Conservation (phyloP, 2,888 invertebrate species). For the Dynastes hyllus region DNA sequence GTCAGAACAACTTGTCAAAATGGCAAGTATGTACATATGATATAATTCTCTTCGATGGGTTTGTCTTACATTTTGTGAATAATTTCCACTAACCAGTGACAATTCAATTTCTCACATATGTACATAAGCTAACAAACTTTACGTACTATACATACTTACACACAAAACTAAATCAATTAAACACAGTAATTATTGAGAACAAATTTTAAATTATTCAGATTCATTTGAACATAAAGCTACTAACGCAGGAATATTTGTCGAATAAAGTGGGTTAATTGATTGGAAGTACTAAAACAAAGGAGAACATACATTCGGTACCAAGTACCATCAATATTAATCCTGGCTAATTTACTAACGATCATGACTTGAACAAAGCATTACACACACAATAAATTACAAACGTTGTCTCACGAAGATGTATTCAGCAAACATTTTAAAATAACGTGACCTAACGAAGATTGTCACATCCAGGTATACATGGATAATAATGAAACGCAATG, state of each 20-base stretch:
- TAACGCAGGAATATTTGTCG: not conserved
- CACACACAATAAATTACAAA: not conserved
- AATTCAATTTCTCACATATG: too few relatives aligned
- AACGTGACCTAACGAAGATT: not conserved
- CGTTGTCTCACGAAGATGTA: not conserved
- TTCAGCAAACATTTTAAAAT: not conserved
- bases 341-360: slow-evolving; percentile 12
- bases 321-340: slow-evolving; percentile 23
- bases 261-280: not conserved
- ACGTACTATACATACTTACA: too few relatives aligned
- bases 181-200: too few relatives aligned
- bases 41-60: too few relatives aligned
- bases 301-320: slow-evolving; percentile 2
- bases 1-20: too few relatives aligned
- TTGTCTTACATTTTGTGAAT: too few relatives aligned
- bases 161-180: too few relatives aligned
- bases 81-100: too few relatives aligned
- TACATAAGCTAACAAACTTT: too few relatives aligned
- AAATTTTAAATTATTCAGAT: slow-evolving; percentile 5
- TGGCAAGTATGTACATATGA: too few relatives aligned
- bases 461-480: not conserved
- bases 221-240: slow-evolving; percentile 1
- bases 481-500: not conserved
- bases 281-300: slow-evolving; percentile 5
- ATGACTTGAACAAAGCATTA: not conserved